These are phyloP conservation scores for Phylloscopus trochiloides DNA, from an alignment of 2,113 vertebrate genomes.

Conservation along the genomic window DNA sequence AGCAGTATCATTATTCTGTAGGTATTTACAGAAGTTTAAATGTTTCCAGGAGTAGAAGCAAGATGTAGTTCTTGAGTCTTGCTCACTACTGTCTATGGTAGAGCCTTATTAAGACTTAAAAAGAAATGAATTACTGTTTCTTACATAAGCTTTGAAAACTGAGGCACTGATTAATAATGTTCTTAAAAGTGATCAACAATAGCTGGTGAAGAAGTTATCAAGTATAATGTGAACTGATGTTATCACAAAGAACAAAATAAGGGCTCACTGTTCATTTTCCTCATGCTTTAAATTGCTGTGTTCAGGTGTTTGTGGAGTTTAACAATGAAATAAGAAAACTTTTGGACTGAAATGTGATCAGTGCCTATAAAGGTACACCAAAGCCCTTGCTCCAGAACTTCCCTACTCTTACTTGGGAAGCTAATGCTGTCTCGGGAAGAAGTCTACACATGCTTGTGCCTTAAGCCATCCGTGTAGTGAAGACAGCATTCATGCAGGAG, in stretches of 20 bases:
- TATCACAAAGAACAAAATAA: neutral
- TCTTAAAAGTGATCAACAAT: neutral
- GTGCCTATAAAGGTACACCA: neutral
- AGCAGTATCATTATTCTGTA: no score
- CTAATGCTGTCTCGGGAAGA: neutral
- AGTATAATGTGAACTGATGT: neutral
- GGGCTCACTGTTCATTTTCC: neutral
- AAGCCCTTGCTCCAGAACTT: neutral
- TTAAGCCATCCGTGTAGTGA: neutral
- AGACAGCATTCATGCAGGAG: neutral
- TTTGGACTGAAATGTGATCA: fast-evolving
- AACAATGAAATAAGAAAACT: neutral
- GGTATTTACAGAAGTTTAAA: neutral
- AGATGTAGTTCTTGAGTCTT: neutral
- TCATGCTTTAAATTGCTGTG: neutral
- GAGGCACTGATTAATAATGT: fast-evolving
- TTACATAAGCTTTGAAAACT: neutral
- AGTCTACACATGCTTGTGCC: neutral
- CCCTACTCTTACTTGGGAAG: neutral
- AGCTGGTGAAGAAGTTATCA: neutral
- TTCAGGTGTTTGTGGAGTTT: neutral
- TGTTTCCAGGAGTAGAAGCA: neutral
- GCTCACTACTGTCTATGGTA: neutral
- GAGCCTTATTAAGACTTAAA: neutral
- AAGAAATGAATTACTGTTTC: neutral